A percentile compares a stretch with the other conserved stretches of the same genome.
These are phyloP conservation scores for Morelia viridis DNA, from an alignment of 2,797 vertebrate genomes.

Conservation along the genomic window DNA sequence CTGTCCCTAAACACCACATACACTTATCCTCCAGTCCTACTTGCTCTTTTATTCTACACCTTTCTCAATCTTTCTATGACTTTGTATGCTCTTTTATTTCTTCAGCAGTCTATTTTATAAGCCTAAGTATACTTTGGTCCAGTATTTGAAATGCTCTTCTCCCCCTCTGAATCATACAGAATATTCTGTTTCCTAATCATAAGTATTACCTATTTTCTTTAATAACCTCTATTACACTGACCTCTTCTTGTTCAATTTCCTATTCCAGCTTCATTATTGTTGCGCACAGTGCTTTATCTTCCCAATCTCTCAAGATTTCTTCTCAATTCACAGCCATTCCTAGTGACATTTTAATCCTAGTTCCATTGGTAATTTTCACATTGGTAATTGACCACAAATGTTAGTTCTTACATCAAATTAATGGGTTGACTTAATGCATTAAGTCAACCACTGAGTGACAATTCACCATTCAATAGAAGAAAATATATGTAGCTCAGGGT, in stretches of 20 bases:
- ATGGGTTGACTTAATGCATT: neutral
- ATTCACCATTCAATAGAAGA: neutral
- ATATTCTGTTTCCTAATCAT: neutral
- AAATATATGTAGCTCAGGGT: no score
- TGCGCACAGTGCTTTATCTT: neutral
- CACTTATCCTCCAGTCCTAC: neutral
- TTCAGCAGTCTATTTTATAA: neutral
- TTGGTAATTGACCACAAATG: neutral
- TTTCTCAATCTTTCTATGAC: neutral
- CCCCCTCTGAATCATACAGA: neutral
- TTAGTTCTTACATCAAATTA: neutral
- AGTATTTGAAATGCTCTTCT: neutral
- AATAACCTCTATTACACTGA: neutral
- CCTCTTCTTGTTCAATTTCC: neutral
- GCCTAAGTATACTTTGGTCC: neutral
- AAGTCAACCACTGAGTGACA: neutral
- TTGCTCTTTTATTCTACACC: neutral
- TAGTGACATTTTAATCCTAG: neutral
- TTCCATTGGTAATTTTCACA: neutral
- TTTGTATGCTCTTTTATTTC: accelerated
- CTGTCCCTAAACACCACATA: neutral
- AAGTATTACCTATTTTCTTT: neutral
- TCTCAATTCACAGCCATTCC: neutral
- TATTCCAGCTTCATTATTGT: neutral
- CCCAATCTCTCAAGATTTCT: neutral